These are phyloP conservation scores for Hapalemur alaotrensis DNA, from an alignment of 2,797 vertebrate species.

Conservation along the genomic window DNA sequence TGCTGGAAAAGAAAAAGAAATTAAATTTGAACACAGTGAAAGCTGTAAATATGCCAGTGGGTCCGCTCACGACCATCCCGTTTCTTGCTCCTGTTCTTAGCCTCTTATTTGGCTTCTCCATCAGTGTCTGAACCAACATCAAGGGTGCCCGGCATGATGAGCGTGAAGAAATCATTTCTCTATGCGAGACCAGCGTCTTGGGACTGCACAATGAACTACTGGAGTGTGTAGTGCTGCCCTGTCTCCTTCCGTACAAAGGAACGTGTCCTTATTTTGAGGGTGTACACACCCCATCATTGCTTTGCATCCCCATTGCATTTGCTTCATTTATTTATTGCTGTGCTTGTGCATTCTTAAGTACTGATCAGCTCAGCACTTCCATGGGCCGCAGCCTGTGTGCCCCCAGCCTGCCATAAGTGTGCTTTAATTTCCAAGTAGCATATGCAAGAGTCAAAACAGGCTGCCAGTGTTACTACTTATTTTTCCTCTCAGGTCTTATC, in stretches of 20 bases:
- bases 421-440: slow-evolving; percentile 53
- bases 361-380: slow-evolving; percentile 32
- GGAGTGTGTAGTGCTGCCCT: slow-evolving; percentile 16
- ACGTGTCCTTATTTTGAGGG: background rate
- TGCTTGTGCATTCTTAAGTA: slow-evolving; percentile 65
- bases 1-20: slow-evolving; percentile 77
- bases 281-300: background rate
- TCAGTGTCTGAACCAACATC: slow-evolving; percentile 14
- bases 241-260: background rate
- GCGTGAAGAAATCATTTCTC: slow-evolving; percentile 68
- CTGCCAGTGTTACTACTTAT: slow-evolving; percentile 38
- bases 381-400: background rate
- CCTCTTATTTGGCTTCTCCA: slow-evolving; percentile 50
- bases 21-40: slow-evolving; percentile 25
- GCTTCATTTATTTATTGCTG: slow-evolving; percentile 40
- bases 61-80: background rate
- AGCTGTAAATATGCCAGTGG: slow-evolving; percentile 32
- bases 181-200: slow-evolving; percentile 70
- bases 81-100: slow-evolving; percentile 56
- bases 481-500: slow-evolving; percentile 55
- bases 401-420: background rate
- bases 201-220: slow-evolving; percentile 55
- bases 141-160: background rate
- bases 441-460: slow-evolving; percentile 23
- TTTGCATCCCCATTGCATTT: slow-evolving; percentile 8